phyloP scores from a whole-genome alignment of 2,888 invertebrate species.

The Hyppa rectilinea region DNA sequence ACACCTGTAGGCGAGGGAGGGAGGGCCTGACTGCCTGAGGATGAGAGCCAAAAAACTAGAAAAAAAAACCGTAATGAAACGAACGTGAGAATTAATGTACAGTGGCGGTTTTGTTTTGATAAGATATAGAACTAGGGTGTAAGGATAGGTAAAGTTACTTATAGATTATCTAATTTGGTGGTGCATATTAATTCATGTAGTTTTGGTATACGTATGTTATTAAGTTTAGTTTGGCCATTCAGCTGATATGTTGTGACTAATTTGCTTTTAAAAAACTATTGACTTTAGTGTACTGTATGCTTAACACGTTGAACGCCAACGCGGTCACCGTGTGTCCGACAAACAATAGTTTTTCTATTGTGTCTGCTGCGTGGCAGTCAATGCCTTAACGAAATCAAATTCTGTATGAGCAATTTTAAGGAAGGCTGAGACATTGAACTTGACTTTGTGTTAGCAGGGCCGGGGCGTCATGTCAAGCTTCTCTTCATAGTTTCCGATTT shows the following conservation, averaged over 20 bases:
- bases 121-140: background rate
- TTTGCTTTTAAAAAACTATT: background rate
- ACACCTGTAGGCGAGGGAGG: constrained; percentile 84
- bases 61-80: constrained; percentile 79
- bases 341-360: too few relatives aligned
- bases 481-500: too few relatives aligned
- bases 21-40: constrained; percentile 62
- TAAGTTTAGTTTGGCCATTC: background rate
- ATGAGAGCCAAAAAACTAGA: constrained; percentile 66
- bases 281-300: too few relatives aligned
- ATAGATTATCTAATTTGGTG: background rate
- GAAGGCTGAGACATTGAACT: background rate
- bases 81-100: constrained; percentile 79
- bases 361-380: too few relatives aligned
- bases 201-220: too few relatives aligned
- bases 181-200: background rate
- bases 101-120: constrained; percentile 39
- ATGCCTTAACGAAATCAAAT: background rate
- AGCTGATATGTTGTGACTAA: background rate
- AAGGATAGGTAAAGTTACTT: constrained; percentile 2
- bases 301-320: too few relatives aligned
- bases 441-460: too few relatives aligned
- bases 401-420: background rate
- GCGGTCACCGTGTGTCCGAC: too few relatives aligned
- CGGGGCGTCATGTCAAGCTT: too few relatives aligned